Conservation (phyloP, 2,888 invertebrate genomes). For the Thalpophila matura region DNA sequence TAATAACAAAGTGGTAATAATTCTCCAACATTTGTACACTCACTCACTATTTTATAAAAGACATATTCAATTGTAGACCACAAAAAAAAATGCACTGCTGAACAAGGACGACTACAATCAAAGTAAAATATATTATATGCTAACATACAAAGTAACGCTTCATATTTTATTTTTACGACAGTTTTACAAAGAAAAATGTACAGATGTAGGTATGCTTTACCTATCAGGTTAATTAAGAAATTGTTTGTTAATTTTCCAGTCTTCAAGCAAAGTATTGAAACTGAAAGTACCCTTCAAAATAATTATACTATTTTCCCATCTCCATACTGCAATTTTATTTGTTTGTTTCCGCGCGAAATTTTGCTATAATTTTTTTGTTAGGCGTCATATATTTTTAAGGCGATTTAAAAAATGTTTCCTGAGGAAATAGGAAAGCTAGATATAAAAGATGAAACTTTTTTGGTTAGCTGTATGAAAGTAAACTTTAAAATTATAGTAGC, state of each 20-base stretch:
- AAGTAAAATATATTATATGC: no score
- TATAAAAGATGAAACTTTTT: neutral
- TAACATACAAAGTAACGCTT: neutral
- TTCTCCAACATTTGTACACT: no score
- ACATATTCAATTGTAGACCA: no score
- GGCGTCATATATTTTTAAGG: neutral
- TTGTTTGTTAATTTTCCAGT: neutral
- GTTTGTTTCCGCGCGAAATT: slow-evolving; percentile 1
- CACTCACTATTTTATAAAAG: no score
- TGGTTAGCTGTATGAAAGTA: neutral
- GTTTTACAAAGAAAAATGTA: neutral
- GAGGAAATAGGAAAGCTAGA: neutral
- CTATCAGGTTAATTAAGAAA: neutral
- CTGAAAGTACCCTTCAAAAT: neutral
- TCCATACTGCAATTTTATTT: neutral
- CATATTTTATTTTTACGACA: neutral
- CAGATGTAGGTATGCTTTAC: no score
- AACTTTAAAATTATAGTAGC: neutral
- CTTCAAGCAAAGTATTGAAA: no score
- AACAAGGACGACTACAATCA: no score
- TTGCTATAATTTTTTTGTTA: slow-evolving; percentile 22
- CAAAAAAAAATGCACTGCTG: no score
- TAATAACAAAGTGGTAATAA: no score
- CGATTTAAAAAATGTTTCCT: neutral
- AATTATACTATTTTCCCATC: neutral